Percentiles rank a stretch among this genome's conserved stretches.
Conservation (phyloP, 35 echinoderm and acorn worm genomes). For the Amphiura filiformis region DNA sequence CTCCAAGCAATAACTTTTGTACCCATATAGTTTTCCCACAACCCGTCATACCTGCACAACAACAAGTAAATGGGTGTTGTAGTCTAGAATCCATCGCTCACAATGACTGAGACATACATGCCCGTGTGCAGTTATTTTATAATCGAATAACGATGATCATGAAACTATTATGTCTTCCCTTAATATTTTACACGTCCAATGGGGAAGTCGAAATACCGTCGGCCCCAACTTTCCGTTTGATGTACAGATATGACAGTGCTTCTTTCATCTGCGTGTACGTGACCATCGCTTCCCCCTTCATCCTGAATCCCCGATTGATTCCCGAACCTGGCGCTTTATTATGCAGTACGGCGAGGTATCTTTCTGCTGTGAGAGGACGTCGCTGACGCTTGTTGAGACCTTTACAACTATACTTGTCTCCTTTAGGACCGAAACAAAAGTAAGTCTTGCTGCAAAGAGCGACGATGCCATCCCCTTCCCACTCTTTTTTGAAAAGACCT, state of each 20-base stretch:
- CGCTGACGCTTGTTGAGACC: conserved; percentile 21
- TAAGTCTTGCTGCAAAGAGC: conserved; percentile 39
- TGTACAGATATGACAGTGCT: conserved; percentile 62
- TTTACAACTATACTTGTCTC: conserved; percentile 45
- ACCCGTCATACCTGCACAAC: conserved; percentile 11
- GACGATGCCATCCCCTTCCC: conserved; percentile 45
- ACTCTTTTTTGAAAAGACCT: conserved; percentile 61
- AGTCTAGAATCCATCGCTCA: background rate
- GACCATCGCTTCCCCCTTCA: conserved; percentile 32
- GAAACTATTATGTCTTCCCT: background rate
- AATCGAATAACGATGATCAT: background rate
- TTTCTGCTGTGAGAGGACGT: conserved; percentile 5
- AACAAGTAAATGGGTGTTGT: conserved; percentile 19
- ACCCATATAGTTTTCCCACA: conserved; percentile 62
- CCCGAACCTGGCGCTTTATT: background rate
- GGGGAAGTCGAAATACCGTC: conserved; percentile 45
- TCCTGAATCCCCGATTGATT: conserved; percentile 25
- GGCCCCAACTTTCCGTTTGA: conserved; percentile 37
- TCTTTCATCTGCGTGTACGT: conserved; percentile 48
- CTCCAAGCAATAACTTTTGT: background rate
- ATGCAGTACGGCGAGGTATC: conserved; percentile 34
- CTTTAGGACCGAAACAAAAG: conserved; percentile 42
- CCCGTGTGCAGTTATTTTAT: background rate
- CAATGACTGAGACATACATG: background rate
- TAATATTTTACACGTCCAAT: conserved; percentile 28